Evolutionary conservation across 2,888 invertebrate genomes (phyloP).

Genomic region (Eustalomyia histrio): DNA sequence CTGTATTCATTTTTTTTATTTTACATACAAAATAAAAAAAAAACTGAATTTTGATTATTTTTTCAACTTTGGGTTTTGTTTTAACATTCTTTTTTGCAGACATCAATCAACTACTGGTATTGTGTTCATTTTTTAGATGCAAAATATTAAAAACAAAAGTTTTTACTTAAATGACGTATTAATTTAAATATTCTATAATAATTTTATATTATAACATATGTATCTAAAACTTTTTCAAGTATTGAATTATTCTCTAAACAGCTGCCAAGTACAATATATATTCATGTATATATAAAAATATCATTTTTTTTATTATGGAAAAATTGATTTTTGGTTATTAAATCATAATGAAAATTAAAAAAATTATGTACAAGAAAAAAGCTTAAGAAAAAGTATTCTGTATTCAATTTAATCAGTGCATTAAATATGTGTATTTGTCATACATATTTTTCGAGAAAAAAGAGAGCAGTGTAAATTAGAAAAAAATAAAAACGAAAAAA

Average conservation of each 20-base stretch:
- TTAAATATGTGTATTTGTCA: constrained; percentile 58
- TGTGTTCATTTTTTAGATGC: constrained; percentile 18
- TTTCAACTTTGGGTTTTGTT: constrained; percentile 42
- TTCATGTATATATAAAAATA: background rate
- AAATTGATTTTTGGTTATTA: constrained; percentile 24
- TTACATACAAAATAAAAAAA: constrained; percentile 38
- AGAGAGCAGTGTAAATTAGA: constrained; percentile 64
- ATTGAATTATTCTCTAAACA: constrained; percentile 26
- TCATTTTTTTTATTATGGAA: constrained; percentile 20
- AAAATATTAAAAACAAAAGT: constrained; percentile 1
- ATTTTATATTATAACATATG: background rate
- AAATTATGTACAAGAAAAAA: constrained; percentile 7
- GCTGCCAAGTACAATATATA: constrained; percentile 22
- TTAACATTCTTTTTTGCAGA: constrained; percentile 29
- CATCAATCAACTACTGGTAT: constrained; percentile 39
- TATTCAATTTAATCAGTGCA: constrained; percentile 62
- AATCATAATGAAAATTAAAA: constrained; percentile 3
- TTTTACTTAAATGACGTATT: constrained; percentile 54
- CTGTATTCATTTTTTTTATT: constrained; percentile 41
- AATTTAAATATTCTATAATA: constrained; percentile 14
- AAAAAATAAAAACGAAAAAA: constrained; percentile 44
- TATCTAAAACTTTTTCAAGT: background rate
- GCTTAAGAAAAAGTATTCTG: constrained; percentile 44
- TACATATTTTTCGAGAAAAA: constrained; percentile 34
- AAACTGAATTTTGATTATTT: constrained; percentile 67